These are phyloP conservation scores for Aegypius monachus DNA, from an alignment of 2,113 vertebrate species.

Conservation along the genomic window DNA sequence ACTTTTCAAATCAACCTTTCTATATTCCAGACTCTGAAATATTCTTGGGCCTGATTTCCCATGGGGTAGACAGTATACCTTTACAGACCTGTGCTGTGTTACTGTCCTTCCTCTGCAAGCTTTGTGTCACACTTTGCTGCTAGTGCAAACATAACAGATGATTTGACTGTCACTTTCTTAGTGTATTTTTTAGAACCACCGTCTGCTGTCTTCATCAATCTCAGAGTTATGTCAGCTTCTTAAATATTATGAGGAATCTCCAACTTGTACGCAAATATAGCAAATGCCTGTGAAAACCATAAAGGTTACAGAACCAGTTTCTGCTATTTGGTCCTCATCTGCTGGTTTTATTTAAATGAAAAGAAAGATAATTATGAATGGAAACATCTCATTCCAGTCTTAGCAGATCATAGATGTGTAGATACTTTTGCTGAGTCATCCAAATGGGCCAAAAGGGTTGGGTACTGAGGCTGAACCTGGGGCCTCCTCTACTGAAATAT, in stretches of 20 bases:
- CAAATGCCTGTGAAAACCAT: background rate
- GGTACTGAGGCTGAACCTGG: background rate
- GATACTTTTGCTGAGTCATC: background rate
- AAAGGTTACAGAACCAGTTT: background rate
- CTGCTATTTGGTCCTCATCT: background rate
- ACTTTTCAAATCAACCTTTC: background rate
- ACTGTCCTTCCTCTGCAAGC: background rate
- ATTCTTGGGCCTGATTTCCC: background rate
- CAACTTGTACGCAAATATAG: background rate
- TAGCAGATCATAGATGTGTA: background rate
- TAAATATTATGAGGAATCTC: background rate
- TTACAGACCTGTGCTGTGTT: background rate
- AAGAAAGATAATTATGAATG: background rate
- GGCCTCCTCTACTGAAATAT: background rate
- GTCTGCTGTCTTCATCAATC: background rate
- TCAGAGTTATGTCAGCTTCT: background rate
- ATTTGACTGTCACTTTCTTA: conserved; percentile 3
- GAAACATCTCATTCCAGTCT: background rate
- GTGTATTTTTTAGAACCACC: background rate
- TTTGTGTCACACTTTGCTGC: background rate
- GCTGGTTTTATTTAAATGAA: background rate
- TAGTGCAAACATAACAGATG: background rate
- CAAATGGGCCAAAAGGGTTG: background rate
- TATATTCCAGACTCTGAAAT: background rate
- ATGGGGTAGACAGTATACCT: background rate